Evolutionary conservation across 2,888 invertebrate genomes (phyloP), one percentile per base, ranked within the genome.

Genomic region (Pocota personata): DNA sequence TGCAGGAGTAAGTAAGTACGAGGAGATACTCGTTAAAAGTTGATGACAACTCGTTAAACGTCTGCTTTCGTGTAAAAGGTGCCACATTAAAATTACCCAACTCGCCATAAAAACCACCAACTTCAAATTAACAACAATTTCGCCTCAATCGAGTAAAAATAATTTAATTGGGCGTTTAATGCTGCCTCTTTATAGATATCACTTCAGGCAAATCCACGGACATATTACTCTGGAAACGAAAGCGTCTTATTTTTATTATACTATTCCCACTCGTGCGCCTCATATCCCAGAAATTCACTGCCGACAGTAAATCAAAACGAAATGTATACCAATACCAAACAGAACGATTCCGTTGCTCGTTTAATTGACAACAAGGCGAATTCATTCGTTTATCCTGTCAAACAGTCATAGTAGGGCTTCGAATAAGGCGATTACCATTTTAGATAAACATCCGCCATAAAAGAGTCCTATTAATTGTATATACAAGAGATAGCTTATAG

Each of bases 391-490:
- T 57, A 46, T 57, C 27, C 55, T 37, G 32, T 46, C 52, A 64
- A 64, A 16, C 32, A 40, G 24, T 12, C 27, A 58, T 32, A 19
- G 35, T 12, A 35, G 43, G 24, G 43, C 32, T 52, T 35, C n/a
- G 10, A 46, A 55, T 60, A 78, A 60, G 46, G 66, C 52, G 66
- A 83, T 78, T 62, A 67, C 60, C 55, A 35, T 77, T 72, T 77
- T 27, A 77, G 71, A 82, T 77, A 72, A 82, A 82, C 66, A 67
- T 57, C 46, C 43, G 30, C 48, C 52, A 43, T 80, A 62, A 82
- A 75, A 69, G 48, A 48, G 21, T 16, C 50, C 64, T 48, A 67
- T 60, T 73, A 67, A 40, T 40, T 71, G 62, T 71, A 52, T 67
- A 66, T 60, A 52, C 58, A 73, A 32, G 32, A 32, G 27, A 24